Conservation (phyloP, 2,888 invertebrate species). For the Stomorhina lunata region DNA sequence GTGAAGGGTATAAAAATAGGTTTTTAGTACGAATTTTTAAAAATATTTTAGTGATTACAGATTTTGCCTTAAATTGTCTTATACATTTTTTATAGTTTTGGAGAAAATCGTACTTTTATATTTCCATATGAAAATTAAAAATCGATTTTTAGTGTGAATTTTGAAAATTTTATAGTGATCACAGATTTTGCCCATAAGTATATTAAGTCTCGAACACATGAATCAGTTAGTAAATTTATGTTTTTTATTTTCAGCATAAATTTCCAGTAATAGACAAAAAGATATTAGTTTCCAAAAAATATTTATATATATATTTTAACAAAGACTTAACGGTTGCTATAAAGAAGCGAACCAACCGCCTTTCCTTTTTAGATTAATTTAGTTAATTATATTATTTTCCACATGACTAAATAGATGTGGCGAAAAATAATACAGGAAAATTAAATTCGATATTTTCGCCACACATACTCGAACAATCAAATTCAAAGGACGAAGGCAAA, state of each 20-base stretch:
- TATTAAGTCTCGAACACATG: too few species aligned
- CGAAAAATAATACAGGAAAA: conserved; percentile 57
- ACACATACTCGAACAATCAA: conserved; percentile 15
- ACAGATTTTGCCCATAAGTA: too few species aligned
- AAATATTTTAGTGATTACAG: too few species aligned
- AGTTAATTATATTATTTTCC: conserved; percentile 71
- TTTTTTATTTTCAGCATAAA: not conserved
- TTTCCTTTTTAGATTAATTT: conserved; percentile 34
- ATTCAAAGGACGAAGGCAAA: conserved; percentile 19
- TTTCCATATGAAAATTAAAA: too few species aligned
- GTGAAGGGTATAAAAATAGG: too few species aligned
- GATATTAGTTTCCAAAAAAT: not conserved
- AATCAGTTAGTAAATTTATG: too few species aligned
- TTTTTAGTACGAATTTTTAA: too few species aligned
- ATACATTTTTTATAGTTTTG: too few species aligned
- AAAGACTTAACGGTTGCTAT: conserved; percentile 19
- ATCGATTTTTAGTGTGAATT: too few species aligned
- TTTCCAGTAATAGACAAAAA: not conserved
- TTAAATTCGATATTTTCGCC: conserved; percentile 57
- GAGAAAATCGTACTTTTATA: too few species aligned
- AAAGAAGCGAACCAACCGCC: conserved; percentile 2
- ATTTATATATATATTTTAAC: not conserved
- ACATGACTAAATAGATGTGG: conserved; percentile 74
- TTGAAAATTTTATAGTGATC: too few species aligned
- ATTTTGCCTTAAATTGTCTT: too few species aligned